Evolutionary conservation across 2,797 vertebrate species (phyloP), one percentile per base, ranked within the genome.

Genomic region (Anableps anableps): DNA sequence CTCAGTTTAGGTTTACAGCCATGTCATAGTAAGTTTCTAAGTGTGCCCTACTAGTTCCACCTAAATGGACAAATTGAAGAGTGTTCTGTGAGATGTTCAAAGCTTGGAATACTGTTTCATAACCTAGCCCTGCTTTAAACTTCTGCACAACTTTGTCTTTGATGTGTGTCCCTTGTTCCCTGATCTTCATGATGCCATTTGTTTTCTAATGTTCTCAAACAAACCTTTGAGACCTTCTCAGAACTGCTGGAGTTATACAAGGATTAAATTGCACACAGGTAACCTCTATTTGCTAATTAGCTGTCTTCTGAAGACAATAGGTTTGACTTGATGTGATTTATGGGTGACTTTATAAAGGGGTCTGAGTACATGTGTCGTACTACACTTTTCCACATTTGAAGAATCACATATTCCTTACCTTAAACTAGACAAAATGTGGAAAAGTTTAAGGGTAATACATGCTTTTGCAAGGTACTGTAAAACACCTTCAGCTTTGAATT

Each of bases 401-500:
- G 17, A 64, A 64, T 31, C 8, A 36, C 36, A 19, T 64, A 64
- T 34, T 36, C 3, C 8, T 64, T 64, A 36, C 19, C 62, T 64
- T 64, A 36, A 3, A 64, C 34, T 64, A 36, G 5, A 3, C 17
- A 43, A 68, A 70, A 43, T 43, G 21, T 43, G 38, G 21, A 68
- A 68, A n/a, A 5, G 10, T 68, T 38, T 41, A 19, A 36, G 31
- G 7, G 17, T 36, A 23, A 11, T 68, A 41, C 13, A 41, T 41
- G 41, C 10, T 26, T 41, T 41, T 68, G 36, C 36, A 5, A 68
- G 21, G 36, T 36, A 41, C 36, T 41, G 4, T 13, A 68, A 85
- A 83, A 88, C 64, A 16, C 76, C 77, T 83, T 80, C 66, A 43
- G 66, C 66, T 43, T 79, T 78, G 83, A 58, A 88, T 70, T 76